phyloP scores from a whole-genome alignment of 2,888 invertebrate species.

The Theretra japonica region DNA sequence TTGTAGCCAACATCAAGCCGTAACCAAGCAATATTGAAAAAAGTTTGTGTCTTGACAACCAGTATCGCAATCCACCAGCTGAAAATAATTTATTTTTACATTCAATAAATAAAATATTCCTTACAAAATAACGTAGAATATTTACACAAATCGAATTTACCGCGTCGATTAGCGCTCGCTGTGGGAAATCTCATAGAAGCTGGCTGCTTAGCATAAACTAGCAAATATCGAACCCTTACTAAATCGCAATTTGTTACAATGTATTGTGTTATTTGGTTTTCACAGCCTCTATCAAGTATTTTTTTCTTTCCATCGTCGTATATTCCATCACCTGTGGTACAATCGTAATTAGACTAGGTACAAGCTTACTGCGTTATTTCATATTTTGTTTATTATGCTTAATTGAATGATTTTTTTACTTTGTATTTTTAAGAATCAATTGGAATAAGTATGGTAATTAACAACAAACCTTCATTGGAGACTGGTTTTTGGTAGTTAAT shows the following conservation, averaged over 20 bases:
- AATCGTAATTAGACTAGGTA: no score
- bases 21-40: constrained; percentile 87
- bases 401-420: no score
- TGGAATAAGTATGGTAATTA: neutral
- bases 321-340: constrained; percentile 61
- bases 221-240: constrained; percentile 89
- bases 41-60: constrained; percentile 86
- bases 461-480: constrained; percentile 64
- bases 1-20: constrained; percentile 85
- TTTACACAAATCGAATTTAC: constrained; percentile 45
- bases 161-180: constrained; percentile 63
- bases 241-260: constrained; percentile 91
- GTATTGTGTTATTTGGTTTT: constrained; percentile 86
- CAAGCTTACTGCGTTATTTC: no score
- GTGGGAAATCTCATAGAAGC: constrained; percentile 71
- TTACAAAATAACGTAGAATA: neutral
- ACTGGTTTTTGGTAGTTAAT: constrained; percentile 82
- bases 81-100: neutral
- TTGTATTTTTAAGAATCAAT: neutral
- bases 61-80: constrained; percentile 74
- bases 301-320: constrained; percentile 62
- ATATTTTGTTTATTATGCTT: no score
- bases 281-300: constrained; percentile 62
- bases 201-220: constrained; percentile 87
- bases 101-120: neutral